phyloP scores from a whole-genome alignment of 2,888 invertebrate species.

The Rhopalosiphum nymphaeae region DNA sequence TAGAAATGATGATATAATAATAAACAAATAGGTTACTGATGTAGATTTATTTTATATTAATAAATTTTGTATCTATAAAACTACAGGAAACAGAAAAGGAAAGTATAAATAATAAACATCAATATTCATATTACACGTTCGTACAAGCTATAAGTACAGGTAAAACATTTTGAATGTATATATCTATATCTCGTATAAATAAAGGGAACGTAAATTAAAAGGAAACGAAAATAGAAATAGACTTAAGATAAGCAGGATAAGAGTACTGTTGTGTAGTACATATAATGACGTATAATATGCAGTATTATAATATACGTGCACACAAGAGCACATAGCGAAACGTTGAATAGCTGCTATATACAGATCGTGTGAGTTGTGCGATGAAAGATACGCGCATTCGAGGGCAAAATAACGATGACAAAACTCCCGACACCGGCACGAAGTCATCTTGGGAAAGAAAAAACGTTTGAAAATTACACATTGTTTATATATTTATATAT shows the following conservation, averaged over 20 bases:
- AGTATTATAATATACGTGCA: neutral
- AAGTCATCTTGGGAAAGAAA: neutral
- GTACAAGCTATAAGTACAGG: neutral
- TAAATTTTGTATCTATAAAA: neutral
- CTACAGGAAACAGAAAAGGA: neutral
- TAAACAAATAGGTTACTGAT: neutral
- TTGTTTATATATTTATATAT: neutral
- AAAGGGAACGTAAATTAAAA: neutral
- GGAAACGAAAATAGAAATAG: neutral
- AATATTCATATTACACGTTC: neutral
- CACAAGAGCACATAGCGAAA: neutral
- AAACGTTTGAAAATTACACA: neutral
- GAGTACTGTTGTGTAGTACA: neutral
- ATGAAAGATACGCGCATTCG: constrained; percentile 29
- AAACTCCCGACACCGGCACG: neutral
- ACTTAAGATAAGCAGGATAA: constrained; percentile 3
- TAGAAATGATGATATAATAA: neutral
- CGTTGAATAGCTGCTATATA: neutral
- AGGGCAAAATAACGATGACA: constrained; percentile 33
- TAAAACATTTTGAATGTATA: neutral
- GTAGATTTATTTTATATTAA: neutral
- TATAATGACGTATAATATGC: neutral
- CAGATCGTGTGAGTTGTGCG: neutral
- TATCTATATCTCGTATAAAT: too few species aligned
- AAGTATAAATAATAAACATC: neutral